phyloP scores from a whole-genome alignment of 2,797 vertebrate species.

The Sebastolobus alascanus region DNA sequence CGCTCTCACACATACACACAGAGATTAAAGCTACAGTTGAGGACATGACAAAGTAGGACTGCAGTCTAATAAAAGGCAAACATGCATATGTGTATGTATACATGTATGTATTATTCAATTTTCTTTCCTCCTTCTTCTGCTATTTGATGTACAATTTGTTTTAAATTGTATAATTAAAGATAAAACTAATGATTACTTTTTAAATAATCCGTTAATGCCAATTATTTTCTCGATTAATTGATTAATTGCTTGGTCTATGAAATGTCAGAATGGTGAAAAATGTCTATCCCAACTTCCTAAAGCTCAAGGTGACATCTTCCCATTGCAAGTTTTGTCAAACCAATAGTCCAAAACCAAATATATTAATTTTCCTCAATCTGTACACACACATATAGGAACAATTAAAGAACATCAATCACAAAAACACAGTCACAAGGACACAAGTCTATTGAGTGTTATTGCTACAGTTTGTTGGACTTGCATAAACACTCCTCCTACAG shows the following conservation, averaged over 20 bases:
- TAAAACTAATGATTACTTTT: neutral
- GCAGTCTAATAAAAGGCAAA: no score
- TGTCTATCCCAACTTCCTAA: no score
- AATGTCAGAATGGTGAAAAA: no score
- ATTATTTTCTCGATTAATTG: neutral
- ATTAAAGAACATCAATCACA: neutral
- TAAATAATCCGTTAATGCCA: neutral
- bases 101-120: neutral
- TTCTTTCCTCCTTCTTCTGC: neutral
- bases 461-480: no score
- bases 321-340: no score
- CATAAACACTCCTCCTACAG: no score
- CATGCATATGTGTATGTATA: no score
- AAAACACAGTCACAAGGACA: neutral
- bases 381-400: neutral
- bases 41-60: neutral
- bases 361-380: no score
- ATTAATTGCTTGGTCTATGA: no score
- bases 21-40: slow-evolving; percentile 38
- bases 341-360: no score
- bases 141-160: neutral
- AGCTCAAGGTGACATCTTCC: no score
- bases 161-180: neutral
- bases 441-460: no score
- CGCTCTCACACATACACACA: slow-evolving; percentile 19